phyloP scores from a whole-genome alignment of 2,797 vertebrate species.

The Prunella strophiata region DNA sequence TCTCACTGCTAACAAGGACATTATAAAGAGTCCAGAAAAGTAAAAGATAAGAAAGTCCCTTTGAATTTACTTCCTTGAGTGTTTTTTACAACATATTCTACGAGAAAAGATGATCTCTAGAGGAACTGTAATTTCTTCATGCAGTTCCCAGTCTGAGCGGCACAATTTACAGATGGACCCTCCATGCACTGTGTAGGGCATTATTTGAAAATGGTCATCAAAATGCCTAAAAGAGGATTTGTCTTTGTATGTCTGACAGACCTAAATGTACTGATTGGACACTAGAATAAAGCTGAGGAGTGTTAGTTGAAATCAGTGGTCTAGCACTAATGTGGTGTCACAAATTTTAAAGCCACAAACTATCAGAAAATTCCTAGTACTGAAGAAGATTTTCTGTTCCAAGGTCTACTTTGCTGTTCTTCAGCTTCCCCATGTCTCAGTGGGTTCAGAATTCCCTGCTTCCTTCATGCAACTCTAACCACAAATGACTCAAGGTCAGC shows the following conservation, averaged over 20 bases:
- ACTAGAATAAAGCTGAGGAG: not conserved
- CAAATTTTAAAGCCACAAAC: not conserved
- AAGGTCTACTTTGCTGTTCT: not conserved
- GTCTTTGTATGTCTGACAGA: not conserved
- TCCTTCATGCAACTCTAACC: not conserved
- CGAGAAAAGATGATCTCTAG: not conserved
- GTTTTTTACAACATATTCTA: not conserved
- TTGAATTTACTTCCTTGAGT: not conserved
- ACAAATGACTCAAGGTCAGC: not conserved
- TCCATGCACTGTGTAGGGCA: not conserved
- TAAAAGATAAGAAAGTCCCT: constrained; percentile 2
- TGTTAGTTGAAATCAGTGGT: not conserved
- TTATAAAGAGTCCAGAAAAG: not conserved
- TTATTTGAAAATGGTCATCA: not conserved
- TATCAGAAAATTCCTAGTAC: not conserved
- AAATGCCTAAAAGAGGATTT: not conserved
- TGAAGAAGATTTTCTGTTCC: not conserved
- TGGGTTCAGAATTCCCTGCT: not conserved
- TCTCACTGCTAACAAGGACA: not conserved
- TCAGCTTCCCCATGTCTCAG: not conserved
- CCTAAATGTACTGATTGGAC: not conserved
- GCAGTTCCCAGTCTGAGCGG: not conserved
- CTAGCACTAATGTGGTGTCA: not conserved
- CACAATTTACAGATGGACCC: not conserved
- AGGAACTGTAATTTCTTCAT: not conserved